Base-by-base conservation (phyloP, 2,113 vertebrate genomes). In the Scophthalmus maximus region DNA sequence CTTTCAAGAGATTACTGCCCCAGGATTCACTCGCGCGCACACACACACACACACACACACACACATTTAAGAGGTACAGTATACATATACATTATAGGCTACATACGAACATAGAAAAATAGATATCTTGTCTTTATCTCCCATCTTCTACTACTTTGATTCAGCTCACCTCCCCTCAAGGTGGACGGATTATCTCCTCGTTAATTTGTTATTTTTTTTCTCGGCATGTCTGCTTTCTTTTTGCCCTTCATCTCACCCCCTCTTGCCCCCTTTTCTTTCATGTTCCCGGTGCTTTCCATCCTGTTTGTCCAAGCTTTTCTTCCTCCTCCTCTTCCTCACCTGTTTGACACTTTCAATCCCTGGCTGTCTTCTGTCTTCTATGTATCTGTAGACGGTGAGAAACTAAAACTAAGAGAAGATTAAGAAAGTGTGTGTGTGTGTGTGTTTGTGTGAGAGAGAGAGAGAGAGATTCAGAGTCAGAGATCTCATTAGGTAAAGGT, bases 401-500 rank as follows among this genome's bases (percentile, higher is more conserved):
- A n/a, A n/a, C n/a, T n/a, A 29, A 61, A 71, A 30, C n/a, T 34
- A 44, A 47, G 44, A 63, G 17, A 65, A 56, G n/a, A 70, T 52
- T 49, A 65, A 25, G 38, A 47, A 34, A 36, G 53, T 22, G 27
- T 53, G 17, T 51, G 18, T 58, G 34, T 23, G 25, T 53, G 68
- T 73, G 25, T 61, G 58, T 34, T 25, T 53, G 47, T 27, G 27
- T 32, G 23, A 17, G 14, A 18, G n/a, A 36, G 26, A 23, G 34
- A 67, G 40, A 34, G 17, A 59, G 34, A 34, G 18, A n/a, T n/a
- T n/a, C n/a, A n/a, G n/a, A n/a, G n/a, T n/a, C n/a, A n/a, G 30
- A 32, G 36, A 63, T 66, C 61, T 85, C 78, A 78, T 89, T 86
- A 82, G 56, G 17, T 67, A 84, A 86, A 87, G 83, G 81, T 87